phyloP scores from a whole-genome alignment of 2,113 vertebrate genomes.

The Ptilorrhoa leucosticta region DNA sequence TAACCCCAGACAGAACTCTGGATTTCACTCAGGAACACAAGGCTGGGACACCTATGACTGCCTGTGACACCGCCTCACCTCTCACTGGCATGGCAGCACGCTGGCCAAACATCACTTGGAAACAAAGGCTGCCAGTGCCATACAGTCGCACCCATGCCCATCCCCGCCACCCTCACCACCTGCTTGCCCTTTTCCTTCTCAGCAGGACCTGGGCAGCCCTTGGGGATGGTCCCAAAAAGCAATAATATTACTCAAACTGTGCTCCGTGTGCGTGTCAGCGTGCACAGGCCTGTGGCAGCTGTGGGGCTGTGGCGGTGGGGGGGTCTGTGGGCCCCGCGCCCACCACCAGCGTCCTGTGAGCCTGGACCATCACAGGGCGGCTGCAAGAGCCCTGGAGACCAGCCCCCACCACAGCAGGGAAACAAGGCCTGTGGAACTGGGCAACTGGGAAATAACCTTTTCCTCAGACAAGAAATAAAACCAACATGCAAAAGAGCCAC shows the following conservation, averaged over 20 bases:
- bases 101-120: background rate
- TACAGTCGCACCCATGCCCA: accelerated
- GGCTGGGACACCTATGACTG: background rate
- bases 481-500: accelerated
- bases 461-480: background rate
- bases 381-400: accelerated
- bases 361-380: accelerated
- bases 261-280: accelerated
- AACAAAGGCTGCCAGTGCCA: accelerated
- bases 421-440: background rate
- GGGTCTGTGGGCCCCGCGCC: accelerated
- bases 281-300: accelerated
- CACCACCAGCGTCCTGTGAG: accelerated
- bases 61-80: background rate
- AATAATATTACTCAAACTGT: accelerated
- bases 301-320: background rate
- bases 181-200: too few species aligned
- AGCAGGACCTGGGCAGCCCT: background rate
- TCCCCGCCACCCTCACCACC: background rate
- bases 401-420: background rate
- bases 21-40: background rate
- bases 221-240: background rate
- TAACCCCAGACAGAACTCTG: background rate
- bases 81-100: accelerated
- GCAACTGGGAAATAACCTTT: background rate